Percentiles rank a stretch among this genome's conserved stretches.
These are phyloP conservation scores for Typhlichthys eigenmanni DNA, from an alignment of 2,797 vertebrate species.

Conservation along the genomic window DNA sequence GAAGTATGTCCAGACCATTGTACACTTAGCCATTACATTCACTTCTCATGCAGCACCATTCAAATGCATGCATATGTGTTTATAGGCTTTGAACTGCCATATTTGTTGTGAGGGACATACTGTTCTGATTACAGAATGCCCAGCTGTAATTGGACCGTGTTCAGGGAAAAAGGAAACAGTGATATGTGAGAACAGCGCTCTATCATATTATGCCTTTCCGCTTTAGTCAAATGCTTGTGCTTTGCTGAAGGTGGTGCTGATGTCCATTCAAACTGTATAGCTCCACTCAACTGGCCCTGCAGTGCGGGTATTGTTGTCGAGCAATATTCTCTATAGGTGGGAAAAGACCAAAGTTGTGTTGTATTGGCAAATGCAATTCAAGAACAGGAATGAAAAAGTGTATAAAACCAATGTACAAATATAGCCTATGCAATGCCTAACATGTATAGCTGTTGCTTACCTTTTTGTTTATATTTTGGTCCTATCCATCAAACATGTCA, in stretches of 20 bases:
- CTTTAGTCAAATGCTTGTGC: slow-evolving; percentile 71
- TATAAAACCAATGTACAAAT: slow-evolving; percentile 24
- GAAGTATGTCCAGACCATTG: too few relatives aligned
- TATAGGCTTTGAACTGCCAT: too few relatives aligned
- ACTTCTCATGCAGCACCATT: too few relatives aligned
- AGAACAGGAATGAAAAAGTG: slow-evolving; percentile 34
- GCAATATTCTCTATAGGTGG: slow-evolving; percentile 60
- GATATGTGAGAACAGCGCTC: slow-evolving; percentile 37
- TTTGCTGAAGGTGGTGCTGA: slow-evolving; percentile 66
- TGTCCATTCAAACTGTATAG: slow-evolving; percentile 66
- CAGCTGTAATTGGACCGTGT: too few relatives aligned
- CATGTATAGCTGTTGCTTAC: slow-evolving; percentile 58
- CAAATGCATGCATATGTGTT: too few relatives aligned
- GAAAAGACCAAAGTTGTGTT: slow-evolving; percentile 53
- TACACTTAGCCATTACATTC: too few relatives aligned
- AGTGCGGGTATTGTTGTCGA: slow-evolving; percentile 64
- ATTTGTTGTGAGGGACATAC: too few relatives aligned
- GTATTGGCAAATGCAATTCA: slow-evolving; percentile 39
- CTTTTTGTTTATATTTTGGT: slow-evolving; percentile 49
- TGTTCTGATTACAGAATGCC: too few relatives aligned
- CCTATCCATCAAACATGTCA: slow-evolving; percentile 55
- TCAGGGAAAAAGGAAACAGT: slow-evolving; percentile 24
- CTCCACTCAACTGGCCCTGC: slow-evolving; percentile 57
- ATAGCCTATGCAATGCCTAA: slow-evolving; percentile 24
- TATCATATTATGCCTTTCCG: slow-evolving; percentile 48